Evolutionary conservation across 2,888 invertebrate species (phyloP).

Genomic region (Pelosia muscerda): DNA sequence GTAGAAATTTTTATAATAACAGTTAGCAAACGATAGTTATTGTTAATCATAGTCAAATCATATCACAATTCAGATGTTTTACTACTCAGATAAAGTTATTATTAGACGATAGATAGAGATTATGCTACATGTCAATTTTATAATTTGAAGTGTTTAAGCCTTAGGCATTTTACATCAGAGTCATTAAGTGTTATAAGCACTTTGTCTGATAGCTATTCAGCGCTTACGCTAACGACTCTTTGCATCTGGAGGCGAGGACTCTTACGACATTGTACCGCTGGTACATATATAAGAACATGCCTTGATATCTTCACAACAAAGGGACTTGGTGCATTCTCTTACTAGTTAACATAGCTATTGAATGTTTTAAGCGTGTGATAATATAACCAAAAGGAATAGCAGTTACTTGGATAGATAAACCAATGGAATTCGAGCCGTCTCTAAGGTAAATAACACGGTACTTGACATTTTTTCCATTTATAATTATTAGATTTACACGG

Average conservation of each 20-base stretch:
- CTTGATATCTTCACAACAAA: neutral
- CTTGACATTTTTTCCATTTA: neutral
- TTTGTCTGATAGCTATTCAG: neutral
- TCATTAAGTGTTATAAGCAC: constrained; percentile 1
- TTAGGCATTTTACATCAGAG: neutral
- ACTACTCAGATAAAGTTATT: neutral
- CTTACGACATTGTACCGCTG: neutral
- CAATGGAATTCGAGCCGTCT: too few species aligned
- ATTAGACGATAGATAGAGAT: too few species aligned
- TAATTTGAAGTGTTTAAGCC: neutral
- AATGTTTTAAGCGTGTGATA: neutral
- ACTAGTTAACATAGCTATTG: neutral
- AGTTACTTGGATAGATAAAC: neutral
- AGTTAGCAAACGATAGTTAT: too few species aligned
- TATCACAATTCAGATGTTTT: too few species aligned
- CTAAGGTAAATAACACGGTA: neutral
- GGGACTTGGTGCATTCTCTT: neutral
- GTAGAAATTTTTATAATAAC: too few species aligned
- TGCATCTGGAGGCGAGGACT: neutral
- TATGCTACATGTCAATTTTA: neutral
- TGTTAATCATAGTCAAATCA: too few species aligned
- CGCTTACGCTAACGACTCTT: neutral
- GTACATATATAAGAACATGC: neutral
- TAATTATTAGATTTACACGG: neutral
- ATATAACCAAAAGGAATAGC: neutral